A percentile compares a stretch with the other conserved stretches of the same genome.
phyloP scores from a whole-genome alignment of 2,888 invertebrate genomes.

The Caenorhabditis becei region DNA sequence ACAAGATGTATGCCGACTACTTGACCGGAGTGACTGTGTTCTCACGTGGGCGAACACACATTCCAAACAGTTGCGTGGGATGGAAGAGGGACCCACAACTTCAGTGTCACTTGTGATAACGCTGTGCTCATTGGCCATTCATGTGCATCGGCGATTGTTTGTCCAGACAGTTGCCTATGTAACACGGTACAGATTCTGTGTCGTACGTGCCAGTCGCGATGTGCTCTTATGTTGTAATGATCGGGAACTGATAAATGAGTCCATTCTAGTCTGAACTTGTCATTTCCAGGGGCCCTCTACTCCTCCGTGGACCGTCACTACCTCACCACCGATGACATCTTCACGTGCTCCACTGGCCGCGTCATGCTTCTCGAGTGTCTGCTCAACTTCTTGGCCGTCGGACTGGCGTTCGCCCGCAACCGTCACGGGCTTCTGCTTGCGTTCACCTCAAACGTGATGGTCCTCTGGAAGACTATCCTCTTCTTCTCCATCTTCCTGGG shows the following conservation, averaged over 20 bases:
- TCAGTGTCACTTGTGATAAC: no score
- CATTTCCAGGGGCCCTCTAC: constrained; percentile 74
- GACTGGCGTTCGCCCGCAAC: constrained; percentile 66
- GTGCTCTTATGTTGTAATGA: no score
- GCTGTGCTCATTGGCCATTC: no score
- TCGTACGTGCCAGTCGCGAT: neutral
- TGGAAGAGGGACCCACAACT: no score
- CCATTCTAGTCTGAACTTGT: neutral
- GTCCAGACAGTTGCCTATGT: no score
- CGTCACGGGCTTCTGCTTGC: constrained; percentile 72
- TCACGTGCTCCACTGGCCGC: constrained; percentile 75
- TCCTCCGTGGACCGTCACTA: constrained; percentile 76
- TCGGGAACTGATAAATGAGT: neutral
- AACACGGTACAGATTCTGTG: neutral
- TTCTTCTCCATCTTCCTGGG: constrained; percentile 73
- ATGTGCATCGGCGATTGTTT: no score
- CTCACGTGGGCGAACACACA: no score
- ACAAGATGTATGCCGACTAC: no score
- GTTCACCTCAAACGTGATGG: constrained; percentile 74
- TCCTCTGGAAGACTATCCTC: constrained; percentile 77
- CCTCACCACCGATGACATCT: constrained; percentile 68
- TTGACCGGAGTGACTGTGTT: no score
- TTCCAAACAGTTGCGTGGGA: no score
- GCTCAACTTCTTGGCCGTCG: constrained; percentile 72
- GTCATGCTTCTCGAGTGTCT: constrained; percentile 76